Evolutionary conservation across 2,113 vertebrate genomes (phyloP).

Genomic region (Seriola aureovittata): DNA sequence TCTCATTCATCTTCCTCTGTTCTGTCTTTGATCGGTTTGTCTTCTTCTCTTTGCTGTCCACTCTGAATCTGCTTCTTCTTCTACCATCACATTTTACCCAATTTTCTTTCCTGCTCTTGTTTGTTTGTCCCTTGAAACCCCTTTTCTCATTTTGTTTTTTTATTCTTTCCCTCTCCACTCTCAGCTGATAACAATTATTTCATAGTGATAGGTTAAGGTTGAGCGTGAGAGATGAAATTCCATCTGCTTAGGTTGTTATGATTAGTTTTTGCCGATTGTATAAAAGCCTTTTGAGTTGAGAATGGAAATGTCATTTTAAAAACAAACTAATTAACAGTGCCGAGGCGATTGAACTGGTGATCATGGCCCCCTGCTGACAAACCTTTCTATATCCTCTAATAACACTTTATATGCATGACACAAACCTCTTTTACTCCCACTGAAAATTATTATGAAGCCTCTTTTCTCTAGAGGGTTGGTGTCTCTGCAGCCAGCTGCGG

Average conservation of each 20-base stretch:
- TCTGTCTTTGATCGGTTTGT: slow-evolving; percentile 41
- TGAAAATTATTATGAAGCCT: not conserved
- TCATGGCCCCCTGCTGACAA: not conserved
- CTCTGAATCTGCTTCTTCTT: slow-evolving; percentile 4
- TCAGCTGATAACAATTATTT: not conserved
- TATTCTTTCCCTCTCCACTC: not conserved
- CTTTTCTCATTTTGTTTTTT: not conserved
- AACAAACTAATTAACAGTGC: not conserved
- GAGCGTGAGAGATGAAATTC: not conserved
- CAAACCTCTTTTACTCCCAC: not conserved
- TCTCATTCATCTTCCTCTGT: slow-evolving; percentile 62
- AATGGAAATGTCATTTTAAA: not conserved
- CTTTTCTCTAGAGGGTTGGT: not conserved
- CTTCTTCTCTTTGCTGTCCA: slow-evolving; percentile 16
- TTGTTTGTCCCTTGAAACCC: not conserved
- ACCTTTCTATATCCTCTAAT: not conserved
- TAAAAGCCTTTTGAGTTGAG: not conserved
- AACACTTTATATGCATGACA: not conserved
- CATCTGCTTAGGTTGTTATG: not conserved
- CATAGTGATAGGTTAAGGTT: not conserved
- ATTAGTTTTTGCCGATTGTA: not conserved
- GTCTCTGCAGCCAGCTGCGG: not conserved
- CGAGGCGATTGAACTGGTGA: not conserved
- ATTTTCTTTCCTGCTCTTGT: not conserved
- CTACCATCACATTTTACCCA: not conserved